Base-by-base conservation (phyloP, 2,888 invertebrate species). In the Steinernema scapterisci region DNA sequence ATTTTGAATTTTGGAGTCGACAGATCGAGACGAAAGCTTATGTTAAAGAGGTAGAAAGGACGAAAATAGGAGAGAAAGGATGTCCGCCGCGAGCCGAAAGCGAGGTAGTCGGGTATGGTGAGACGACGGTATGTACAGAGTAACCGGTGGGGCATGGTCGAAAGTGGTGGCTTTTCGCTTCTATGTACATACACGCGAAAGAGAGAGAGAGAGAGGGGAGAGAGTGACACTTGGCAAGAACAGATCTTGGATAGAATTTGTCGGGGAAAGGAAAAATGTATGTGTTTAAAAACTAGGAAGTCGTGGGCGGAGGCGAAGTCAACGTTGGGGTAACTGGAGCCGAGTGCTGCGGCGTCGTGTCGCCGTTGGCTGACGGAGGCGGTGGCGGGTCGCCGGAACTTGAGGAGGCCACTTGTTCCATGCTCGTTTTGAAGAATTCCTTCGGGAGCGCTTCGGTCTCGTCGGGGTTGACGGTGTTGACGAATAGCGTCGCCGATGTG, bases 381-480 rank as follows among this genome's bases (percentile, higher is more conserved):
- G 54, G 54, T 11, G 54, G 54, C 19, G 54, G 54, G 6, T 54
- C 54, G 2, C 27, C 16, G 3, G 25, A 25, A 11, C 7, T 54
- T 23, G 54, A 21, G 6, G 54, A 54, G 2, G 54, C 54, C n/a
- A n/a, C n/a, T n/a, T n/a, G n/a, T 54, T 54, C 54, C 7, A 23
- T 27, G 25, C 23, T 25, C 25, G 78, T 82, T 73, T 82, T 81
- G 81, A 85, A 85, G 77, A 85, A 84, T 73, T 85, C 85, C 73
- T 78, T 78, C 23, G 84, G 84, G 23, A 85, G 77, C 16, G 79
- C 78, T 63, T 83, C 85, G 16, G 81, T 81, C 72, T 84, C 82
- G 46, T 79, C 80, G n/a, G 79, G 63, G 44, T 81, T 79, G 5
- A 85, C 83, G 6, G 79, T 81, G 70, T 85, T 85, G 75, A 82